Evolutionary conservation across 2,888 invertebrate species (phyloP).

Genomic region (Ornithoptera priamus): DNA sequence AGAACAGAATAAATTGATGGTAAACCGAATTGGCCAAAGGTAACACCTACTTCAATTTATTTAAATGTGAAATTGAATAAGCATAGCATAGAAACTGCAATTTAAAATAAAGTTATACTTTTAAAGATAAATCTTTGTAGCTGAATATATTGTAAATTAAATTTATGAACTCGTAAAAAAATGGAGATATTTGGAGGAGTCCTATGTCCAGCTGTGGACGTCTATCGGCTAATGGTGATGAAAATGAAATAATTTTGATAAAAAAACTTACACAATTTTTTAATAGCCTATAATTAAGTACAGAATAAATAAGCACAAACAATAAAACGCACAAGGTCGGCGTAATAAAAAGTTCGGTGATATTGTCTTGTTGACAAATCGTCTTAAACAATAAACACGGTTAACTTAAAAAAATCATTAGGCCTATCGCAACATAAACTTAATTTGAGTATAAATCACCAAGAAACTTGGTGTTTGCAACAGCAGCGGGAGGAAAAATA

Average conservation of each 20-base stretch:
- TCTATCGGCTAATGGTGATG: too few species aligned
- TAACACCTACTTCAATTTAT: constrained; percentile 49
- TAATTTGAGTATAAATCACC: constrained; percentile 47
- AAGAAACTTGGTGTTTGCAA: constrained; percentile 51
- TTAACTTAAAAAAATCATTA: constrained; percentile 43
- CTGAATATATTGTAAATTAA: too few species aligned
- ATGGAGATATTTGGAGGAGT: too few species aligned
- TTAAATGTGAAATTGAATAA: constrained; percentile 36
- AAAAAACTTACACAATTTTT: too few species aligned
- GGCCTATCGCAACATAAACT: constrained; percentile 61
- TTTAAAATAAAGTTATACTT: too few species aligned
- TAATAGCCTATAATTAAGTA: neutral
- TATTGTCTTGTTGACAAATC: constrained; percentile 19
- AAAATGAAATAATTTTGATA: too few species aligned
- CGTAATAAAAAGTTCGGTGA: constrained; percentile 14
- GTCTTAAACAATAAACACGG: constrained; percentile 39
- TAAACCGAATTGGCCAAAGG: constrained; percentile 55
- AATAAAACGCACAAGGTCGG: constrained; percentile 7
- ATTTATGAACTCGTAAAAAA: too few species aligned
- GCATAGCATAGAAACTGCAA: too few species aligned
- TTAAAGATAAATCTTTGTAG: too few species aligned
- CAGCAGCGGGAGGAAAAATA: constrained; percentile 63
- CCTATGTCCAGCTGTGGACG: too few species aligned
- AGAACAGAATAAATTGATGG: constrained; percentile 66
- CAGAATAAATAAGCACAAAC: neutral